A percentile compares a stretch with the other conserved stretches of the same genome.
These are phyloP conservation scores for Bos javanicus DNA, from an alignment of 2,113 vertebrate genomes.

Conservation along the genomic window DNA sequence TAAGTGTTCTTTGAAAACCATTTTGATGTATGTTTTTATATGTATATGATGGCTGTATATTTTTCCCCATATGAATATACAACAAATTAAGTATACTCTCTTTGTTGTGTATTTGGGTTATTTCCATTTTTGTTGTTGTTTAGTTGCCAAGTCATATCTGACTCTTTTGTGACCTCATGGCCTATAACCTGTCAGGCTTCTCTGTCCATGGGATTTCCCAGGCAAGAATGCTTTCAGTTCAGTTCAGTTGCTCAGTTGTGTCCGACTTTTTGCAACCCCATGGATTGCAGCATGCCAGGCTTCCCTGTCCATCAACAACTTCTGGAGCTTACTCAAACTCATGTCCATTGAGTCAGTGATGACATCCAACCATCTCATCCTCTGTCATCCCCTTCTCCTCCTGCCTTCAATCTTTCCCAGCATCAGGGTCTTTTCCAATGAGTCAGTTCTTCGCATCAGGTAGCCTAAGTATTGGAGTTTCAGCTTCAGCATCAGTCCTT, in stretches of 20 bases:
- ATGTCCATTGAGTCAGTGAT: neutral
- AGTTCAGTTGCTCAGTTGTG: neutral
- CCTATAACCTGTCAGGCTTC: neutral
- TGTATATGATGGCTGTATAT: neutral
- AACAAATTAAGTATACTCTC: neutral
- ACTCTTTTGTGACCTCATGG: neutral
- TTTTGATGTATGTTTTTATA: neutral
- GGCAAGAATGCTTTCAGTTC: neutral
- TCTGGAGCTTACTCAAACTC: neutral
- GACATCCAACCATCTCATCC: neutral
- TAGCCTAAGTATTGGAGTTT: neutral
- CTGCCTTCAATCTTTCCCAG: neutral
- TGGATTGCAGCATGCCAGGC: neutral
- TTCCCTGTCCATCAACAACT: neutral
- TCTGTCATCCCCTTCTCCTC: neutral
- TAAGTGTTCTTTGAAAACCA: slow-evolving; percentile 4
- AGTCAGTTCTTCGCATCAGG: neutral
- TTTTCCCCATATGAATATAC: neutral
- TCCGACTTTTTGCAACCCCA: neutral
- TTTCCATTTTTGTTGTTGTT: neutral
- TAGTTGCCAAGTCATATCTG: neutral
- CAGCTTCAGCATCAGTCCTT: neutral
- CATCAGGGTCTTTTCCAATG: neutral
- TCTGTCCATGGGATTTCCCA: neutral
- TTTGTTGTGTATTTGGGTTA: neutral